Evolutionary conservation across 2,797 vertebrate species (phyloP).

Genomic region (Thamnophis elegans): DNA sequence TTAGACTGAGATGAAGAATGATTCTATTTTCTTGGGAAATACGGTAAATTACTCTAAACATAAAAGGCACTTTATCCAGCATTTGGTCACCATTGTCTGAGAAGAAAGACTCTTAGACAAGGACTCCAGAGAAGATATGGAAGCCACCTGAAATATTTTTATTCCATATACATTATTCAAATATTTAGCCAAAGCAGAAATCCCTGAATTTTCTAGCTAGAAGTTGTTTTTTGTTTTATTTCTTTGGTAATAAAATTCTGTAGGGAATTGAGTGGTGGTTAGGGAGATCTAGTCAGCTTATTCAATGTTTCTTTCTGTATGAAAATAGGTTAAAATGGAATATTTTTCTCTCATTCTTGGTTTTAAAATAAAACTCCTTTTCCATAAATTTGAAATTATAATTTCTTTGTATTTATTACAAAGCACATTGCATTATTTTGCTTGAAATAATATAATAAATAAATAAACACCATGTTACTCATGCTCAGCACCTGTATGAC

Average conservation of each 20-base stretch:
- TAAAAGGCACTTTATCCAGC: neutral
- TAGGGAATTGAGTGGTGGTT: neutral
- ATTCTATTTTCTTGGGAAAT: neutral
- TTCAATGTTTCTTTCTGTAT: neutral
- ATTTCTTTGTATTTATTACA: neutral
- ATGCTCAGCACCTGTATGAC: constrained; percentile 84
- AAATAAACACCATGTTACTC: neutral
- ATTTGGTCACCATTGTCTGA: neutral
- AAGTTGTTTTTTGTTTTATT: neutral
- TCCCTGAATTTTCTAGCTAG: neutral
- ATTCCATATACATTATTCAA: neutral
- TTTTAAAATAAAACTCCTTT: neutral
- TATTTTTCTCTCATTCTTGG: neutral
- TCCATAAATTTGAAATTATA: neutral
- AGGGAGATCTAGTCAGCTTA: neutral
- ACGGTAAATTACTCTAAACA: neutral
- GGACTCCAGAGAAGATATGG: neutral
- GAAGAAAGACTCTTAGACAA: neutral
- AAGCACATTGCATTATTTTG: neutral
- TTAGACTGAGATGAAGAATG: neutral
- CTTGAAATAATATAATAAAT: too few relatives aligned
- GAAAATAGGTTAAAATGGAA: neutral
- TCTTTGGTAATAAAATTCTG: neutral
- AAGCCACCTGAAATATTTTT: neutral
- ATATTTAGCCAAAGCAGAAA: neutral